Percentiles rank a stretch among this genome's conserved stretches.
Conservation (phyloP, 2,113 vertebrate genomes). For the Ammodytes marinus region DNA sequence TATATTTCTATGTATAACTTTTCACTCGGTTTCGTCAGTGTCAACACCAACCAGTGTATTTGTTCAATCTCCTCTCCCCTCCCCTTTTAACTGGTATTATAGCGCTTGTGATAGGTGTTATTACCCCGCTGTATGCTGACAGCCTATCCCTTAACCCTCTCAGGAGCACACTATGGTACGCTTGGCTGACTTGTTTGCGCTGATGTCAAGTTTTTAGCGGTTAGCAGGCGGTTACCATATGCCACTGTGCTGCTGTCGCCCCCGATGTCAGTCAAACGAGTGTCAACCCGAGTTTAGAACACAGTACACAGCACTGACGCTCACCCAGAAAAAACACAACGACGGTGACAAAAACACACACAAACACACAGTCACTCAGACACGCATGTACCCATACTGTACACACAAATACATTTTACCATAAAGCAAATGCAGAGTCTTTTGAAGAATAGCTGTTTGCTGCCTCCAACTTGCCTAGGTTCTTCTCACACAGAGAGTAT, state of each 20-base stretch:
- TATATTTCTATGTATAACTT: slow-evolving; percentile 33
- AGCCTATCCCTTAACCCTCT: slow-evolving; percentile 82
- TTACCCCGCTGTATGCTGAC: slow-evolving; percentile 79
- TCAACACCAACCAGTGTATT: slow-evolving; percentile 50
- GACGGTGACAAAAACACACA: slow-evolving; percentile 38
- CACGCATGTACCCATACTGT: slow-evolving; percentile 23
- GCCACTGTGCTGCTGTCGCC: slow-evolving; percentile 84
- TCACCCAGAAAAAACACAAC: slow-evolving; percentile 35
- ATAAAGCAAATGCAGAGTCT: slow-evolving; percentile 40
- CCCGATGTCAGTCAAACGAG: slow-evolving; percentile 82
- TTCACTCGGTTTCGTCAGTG: slow-evolving; percentile 41
- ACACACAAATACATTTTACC: slow-evolving; percentile 12
- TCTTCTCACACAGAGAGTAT: neutral
- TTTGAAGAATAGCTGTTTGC: neutral
- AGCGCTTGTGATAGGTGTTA: slow-evolving; percentile 74
- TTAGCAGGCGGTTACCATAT: slow-evolving; percentile 84
- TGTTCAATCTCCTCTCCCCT: slow-evolving; percentile 42
- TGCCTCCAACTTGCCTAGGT: slow-evolving; percentile 2
- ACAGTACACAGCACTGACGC: slow-evolving; percentile 31
- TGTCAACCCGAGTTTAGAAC: slow-evolving; percentile 75
- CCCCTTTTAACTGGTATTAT: slow-evolving; percentile 55
- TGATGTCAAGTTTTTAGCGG: slow-evolving; percentile 84
- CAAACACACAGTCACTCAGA: slow-evolving; percentile 29
- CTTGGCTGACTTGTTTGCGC: slow-evolving; percentile 86
- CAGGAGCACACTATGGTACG: slow-evolving; percentile 76